phyloP scores from a whole-genome alignment of 1,140 invertebrate species.

The Calephelis nemesis region DNA sequence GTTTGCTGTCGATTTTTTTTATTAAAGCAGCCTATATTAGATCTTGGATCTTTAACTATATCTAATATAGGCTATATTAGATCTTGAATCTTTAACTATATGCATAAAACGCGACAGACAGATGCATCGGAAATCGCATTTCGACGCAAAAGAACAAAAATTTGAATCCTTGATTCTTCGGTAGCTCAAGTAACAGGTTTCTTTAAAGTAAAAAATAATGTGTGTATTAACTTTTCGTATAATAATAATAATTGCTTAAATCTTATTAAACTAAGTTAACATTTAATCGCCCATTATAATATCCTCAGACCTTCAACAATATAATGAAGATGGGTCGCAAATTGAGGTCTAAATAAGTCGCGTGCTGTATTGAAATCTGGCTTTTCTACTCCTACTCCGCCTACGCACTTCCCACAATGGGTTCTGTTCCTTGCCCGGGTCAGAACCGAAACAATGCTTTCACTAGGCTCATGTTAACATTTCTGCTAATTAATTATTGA shows the following conservation, averaged over 20 bases:
- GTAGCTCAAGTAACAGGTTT: too few species aligned
- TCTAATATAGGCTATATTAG: too few species aligned
- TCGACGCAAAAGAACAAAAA: too few species aligned
- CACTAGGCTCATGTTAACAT: conserved; percentile 53
- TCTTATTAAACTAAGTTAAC: not conserved
- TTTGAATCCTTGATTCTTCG: too few species aligned
- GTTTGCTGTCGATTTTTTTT: too few species aligned
- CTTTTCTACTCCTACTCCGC: conserved; percentile 13
- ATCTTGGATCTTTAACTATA: too few species aligned
- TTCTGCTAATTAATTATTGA: conserved; percentile 61
- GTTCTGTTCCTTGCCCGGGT: conserved; percentile 37
- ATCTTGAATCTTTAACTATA: too few species aligned
- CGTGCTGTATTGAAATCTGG: not conserved
- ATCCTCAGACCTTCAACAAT: not conserved
- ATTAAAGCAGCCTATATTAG: too few species aligned
- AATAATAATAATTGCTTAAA: not conserved
- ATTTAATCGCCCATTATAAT: conserved; percentile 16
- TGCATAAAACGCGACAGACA: too few species aligned
- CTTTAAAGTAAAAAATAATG: too few species aligned
- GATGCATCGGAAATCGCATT: too few species aligned
- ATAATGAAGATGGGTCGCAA: conserved; percentile 20
- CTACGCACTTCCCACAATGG: conserved; percentile 32
- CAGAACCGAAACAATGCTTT: conserved; percentile 64
- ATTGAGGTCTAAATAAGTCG: conserved; percentile 8
- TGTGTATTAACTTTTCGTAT: too few species aligned